phyloP scores from a whole-genome alignment of 92 coral and sea anemone species.

The Bergia sp. region DNA sequence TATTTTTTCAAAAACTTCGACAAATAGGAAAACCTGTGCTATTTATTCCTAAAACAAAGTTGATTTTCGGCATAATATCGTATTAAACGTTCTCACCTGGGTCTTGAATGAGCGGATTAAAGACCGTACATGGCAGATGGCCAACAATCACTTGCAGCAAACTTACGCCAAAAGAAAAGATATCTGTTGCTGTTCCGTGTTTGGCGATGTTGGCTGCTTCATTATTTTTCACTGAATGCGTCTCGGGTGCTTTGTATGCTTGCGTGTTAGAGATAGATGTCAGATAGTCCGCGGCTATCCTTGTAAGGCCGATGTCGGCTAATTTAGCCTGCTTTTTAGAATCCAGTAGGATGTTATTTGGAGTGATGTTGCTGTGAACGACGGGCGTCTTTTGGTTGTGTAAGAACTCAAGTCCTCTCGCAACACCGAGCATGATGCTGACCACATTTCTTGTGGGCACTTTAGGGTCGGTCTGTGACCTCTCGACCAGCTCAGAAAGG shows the following conservation, averaged over 20 bases:
- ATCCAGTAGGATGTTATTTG: slow-evolving; percentile 57
- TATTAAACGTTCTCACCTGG: not conserved
- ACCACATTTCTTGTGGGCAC: slow-evolving; percentile 47
- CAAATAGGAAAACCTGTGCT: not conserved
- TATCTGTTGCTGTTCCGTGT: not conserved
- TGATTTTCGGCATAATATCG: not conserved
- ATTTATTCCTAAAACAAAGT: not conserved
- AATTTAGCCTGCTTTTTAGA: slow-evolving; percentile 54
- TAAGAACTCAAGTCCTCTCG: slow-evolving; percentile 56
- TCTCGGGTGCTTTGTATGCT: slow-evolving; percentile 58
- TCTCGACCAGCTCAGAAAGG: slow-evolving; percentile 37
- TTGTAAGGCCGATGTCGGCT: slow-evolving; percentile 61
- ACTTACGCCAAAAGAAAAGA: slow-evolving; percentile 1
- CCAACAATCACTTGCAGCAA: slow-evolving; percentile 4
- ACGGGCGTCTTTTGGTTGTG: slow-evolving; percentile 49
- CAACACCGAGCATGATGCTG: slow-evolving; percentile 58
- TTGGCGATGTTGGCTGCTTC: not conserved
- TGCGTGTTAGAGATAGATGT: slow-evolving; percentile 48
- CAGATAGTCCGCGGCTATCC: slow-evolving; percentile 28
- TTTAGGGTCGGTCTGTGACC: slow-evolving; percentile 21
- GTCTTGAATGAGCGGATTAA: not conserved
- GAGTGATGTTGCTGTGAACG: slow-evolving; percentile 56
- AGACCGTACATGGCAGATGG: not conserved
- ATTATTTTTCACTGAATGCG: not conserved
- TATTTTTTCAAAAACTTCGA: not conserved